Conservation (phyloP, 1,140 invertebrate species). For the Coboldia fuscipes region DNA sequence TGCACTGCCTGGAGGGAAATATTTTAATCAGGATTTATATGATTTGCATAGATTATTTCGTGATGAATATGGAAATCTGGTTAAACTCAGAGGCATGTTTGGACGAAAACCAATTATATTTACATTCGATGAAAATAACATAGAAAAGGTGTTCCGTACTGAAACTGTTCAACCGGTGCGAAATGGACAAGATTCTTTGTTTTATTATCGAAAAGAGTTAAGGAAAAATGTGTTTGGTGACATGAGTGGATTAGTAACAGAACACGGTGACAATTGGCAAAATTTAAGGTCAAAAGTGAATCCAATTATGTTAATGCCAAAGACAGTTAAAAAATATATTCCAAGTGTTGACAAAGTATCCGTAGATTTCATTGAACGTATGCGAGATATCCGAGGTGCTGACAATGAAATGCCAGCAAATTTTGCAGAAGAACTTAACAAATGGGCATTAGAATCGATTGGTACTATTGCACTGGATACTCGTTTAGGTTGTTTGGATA, state of each 20-base stretch:
- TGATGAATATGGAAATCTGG: conserved; percentile 5
- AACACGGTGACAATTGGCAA: conserved; percentile 5
- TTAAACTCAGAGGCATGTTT: conserved; percentile 2
- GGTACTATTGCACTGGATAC: conserved; percentile 36
- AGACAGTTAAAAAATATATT: conserved; percentile 9
- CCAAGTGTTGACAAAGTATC: conserved; percentile 8
- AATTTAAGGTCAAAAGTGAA: conserved; percentile 5
- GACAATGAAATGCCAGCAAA: conserved; percentile 21
- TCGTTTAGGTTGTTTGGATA: background rate
- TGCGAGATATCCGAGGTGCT: conserved; percentile 2
- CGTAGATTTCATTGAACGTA: background rate
- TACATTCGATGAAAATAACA: conserved; percentile 5
- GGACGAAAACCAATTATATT: conserved; percentile 1
- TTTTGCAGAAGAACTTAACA: conserved; percentile 38
- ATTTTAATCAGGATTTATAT: background rate
- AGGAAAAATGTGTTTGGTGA: conserved; percentile 5
- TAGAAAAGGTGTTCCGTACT: conserved; percentile 6
- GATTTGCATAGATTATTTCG: background rate
- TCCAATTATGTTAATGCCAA: conserved; percentile 7
- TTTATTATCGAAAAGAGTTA: conserved; percentile 5
- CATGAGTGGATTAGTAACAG: conserved; percentile 1
- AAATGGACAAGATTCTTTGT: conserved; percentile 2
- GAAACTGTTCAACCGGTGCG: conserved; percentile 5
- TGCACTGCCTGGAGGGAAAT: conserved; percentile 10
- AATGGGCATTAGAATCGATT: conserved; percentile 51